These are phyloP conservation scores for Microtus ochrogaster DNA, from an alignment of 2,113 vertebrate species.

Conservation along the genomic window DNA sequence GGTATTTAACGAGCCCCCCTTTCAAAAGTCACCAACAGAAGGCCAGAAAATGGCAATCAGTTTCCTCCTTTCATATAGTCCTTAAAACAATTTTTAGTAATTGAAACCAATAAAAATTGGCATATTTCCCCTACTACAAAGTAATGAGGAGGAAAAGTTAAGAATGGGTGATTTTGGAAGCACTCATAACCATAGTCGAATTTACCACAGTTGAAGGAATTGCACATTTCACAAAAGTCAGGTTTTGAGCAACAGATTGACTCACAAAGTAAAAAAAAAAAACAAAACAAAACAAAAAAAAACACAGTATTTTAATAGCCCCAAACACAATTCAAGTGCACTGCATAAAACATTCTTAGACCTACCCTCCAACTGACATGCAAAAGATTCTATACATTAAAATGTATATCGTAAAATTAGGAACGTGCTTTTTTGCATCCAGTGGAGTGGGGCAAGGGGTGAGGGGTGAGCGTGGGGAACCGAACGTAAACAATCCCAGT, in stretches of 20 bases:
- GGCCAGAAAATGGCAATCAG: slow-evolving; percentile 74
- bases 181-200: slow-evolving; percentile 73
- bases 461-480: slow-evolving; percentile 23
- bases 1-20: slow-evolving; percentile 71
- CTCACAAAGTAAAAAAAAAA: slow-evolving; percentile 48
- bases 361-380: slow-evolving; percentile 43
- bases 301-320: slow-evolving; percentile 1
- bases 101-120: slow-evolving; percentile 80
- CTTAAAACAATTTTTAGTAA: slow-evolving; percentile 81
- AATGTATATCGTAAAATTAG: slow-evolving; percentile 54
- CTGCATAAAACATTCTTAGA: slow-evolving; percentile 37
- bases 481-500: slow-evolving; percentile 71
- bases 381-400: slow-evolving; percentile 50
- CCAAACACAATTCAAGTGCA: slow-evolving; percentile 50
- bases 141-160: slow-evolving; percentile 62
- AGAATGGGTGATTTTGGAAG: slow-evolving; percentile 72
- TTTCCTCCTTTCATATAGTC: slow-evolving; percentile 57
- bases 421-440: slow-evolving; percentile 25
- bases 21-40: slow-evolving; percentile 74
- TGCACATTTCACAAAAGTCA: slow-evolving; percentile 66
- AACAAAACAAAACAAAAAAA: too few relatives aligned
- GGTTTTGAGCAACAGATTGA: slow-evolving; percentile 74
- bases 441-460: not conserved
- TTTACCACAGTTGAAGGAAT: slow-evolving; percentile 67
- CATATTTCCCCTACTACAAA: slow-evolving; percentile 79